Evolutionary conservation across 2,797 vertebrate genomes (phyloP), one percentile per base, ranked within the genome.

Genomic region (Syncerus caffer): DNA sequence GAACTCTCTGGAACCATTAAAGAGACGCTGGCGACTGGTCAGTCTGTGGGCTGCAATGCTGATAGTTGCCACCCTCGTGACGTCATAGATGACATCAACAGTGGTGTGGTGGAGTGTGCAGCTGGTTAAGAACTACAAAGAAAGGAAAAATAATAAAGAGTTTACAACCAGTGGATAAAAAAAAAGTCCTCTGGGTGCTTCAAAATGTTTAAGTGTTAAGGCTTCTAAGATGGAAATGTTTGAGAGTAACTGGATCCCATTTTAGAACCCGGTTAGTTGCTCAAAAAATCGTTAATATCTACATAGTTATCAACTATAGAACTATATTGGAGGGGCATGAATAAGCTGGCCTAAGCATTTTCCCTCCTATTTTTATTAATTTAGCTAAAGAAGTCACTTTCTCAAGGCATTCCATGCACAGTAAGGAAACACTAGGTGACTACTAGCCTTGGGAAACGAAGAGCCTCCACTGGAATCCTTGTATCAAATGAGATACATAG

Each of bases 71-170:
- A 98, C 86, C 99, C 99, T 2, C 99, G 99, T n/a, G 98, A 99
- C n/a, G 98, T 99, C 98, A 99, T 99, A 0, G 99, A 99, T 9
- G 99, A 99, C 98, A 99, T 99, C 96, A 99, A 99, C 97, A 99
- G 98, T 0, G 99, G 99, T 60, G 99, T 98, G 60, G 42, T 99
- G 0, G 99, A 99, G 97, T 99, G 99, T 95, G 99, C 99, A 2
- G 94, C 99, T 13, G 99, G 31, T 50, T 60, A 60, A 47, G 9
- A 90, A 60, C 5, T 19, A 25, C 29, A 23, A 38, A 71, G 19
- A 21, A 13, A 25, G 34, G 29, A 23, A 50, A 78, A 79, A 27
- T 50, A 89, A 34, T 79, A 12, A 78, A 47, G 29, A 90, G 12
- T 47, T 89, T 71, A 89, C 21, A 60, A 13, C 27, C 38, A 45